Base-by-base conservation (phyloP, 2,797 vertebrate genomes). In the Ctenochaetus hawaiiensis region DNA sequence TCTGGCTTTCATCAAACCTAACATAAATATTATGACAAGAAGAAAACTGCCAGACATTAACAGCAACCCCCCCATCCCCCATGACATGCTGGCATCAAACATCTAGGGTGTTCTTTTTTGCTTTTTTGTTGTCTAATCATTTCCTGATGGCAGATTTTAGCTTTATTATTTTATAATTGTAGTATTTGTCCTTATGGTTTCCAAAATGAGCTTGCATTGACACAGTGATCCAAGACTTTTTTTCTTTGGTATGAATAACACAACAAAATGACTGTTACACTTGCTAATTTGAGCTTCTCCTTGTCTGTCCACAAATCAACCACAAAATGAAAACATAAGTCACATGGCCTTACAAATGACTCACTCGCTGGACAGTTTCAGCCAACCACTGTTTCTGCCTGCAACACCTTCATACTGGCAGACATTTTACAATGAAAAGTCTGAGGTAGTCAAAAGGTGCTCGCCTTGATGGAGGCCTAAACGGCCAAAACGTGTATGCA, bases 281-380 rank as follows among this genome's bases (percentile, higher is more conserved):
- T 5, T 30, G 56, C 47, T 22, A 10, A 52, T 48, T 80, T 56
- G 12, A 23, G 22, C 56, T 30, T 75, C 16, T 67, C 2, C 4
- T 34, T 26, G 22, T 60, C n/a, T 62, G 49, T 51, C 49, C 22
- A 48, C 48, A 65, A 44, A 14, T 9, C 58, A 78, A 64, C 58
- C 67, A 78, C 61, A 78, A 57, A 72, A 20, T 75, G 12, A 63
- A 80, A 80, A 60, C 45, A 78, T 47, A 53, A 71, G 71, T 77
- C 56, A 64, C 34, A 37, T 44, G 44, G 7, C 12, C 11, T 13
- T 16, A 69, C 1, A 18, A 14, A 39, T 8, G 57, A 30, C 30
- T 30, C 30, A 47, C 54, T 71, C 65, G 78, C 20, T 41, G 26
- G 47, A 64, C 17, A 26, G n/a, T 53, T 10, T 67, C 16, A 54